Evolutionary conservation across 2,113 vertebrate species (phyloP).

Genomic region (Mobula hypostoma): DNA sequence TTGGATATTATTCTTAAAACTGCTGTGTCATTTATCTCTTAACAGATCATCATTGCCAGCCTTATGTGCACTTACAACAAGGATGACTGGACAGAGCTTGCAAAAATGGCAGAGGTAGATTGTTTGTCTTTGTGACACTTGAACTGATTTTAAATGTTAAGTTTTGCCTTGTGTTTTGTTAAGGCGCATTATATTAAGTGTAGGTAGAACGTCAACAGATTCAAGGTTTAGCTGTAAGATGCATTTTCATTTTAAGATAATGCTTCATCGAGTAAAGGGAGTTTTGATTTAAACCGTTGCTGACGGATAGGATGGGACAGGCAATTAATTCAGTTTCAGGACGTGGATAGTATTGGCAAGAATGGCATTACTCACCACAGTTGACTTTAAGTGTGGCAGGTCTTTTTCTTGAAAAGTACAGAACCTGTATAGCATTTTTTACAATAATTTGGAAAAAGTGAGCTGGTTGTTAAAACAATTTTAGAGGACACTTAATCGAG

Average conservation of each 20-base stretch:
- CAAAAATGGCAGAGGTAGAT: constrained; percentile 79
- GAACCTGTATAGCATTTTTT: neutral
- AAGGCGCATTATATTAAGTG: neutral
- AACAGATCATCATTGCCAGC: constrained; percentile 78
- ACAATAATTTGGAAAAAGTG: no score
- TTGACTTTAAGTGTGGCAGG: neutral
- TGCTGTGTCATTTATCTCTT: neutral
- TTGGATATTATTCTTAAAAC: neutral
- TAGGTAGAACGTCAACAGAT: neutral
- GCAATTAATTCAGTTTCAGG: neutral
- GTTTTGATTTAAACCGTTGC: neutral
- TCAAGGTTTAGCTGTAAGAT: neutral
- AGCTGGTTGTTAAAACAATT: neutral
- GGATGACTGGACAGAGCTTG: constrained; percentile 74
- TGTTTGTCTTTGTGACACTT: constrained; percentile 41
- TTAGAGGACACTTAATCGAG: neutral
- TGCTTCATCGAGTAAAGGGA: neutral
- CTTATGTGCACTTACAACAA: constrained; percentile 83
- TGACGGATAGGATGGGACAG: neutral
- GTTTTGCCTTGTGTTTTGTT: neutral
- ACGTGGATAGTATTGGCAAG: neutral
- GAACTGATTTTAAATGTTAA: neutral
- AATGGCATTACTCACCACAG: neutral
- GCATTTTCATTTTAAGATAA: neutral
- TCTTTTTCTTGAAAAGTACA: neutral